Base-by-base conservation (phyloP, 2,888 invertebrate species). In the Callosobruchus maculatus region DNA sequence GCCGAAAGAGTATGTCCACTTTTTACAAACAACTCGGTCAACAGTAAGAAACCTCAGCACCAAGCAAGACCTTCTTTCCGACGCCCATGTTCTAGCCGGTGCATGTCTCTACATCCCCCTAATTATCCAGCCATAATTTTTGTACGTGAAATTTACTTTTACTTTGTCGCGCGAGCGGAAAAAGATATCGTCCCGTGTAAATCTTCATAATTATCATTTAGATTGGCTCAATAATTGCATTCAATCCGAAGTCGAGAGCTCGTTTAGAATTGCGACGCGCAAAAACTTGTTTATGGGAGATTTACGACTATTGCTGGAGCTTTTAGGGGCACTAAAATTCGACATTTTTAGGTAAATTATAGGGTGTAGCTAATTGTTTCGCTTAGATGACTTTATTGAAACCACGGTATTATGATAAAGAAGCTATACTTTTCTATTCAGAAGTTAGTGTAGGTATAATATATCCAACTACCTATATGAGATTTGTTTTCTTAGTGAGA, bases 111-210 rank as follows among this genome's bases (percentile, higher is more conserved):
- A 49, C 49, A 49, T 49, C 81, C 82, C 82, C 81, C 84, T 83
- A 84, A 84, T 84, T 84, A 84, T 83, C 83, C 82, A 82, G 82
- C 83, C 84, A 83, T 84, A 83, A 83, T 81, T 84, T 83, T 84
- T 82, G 75, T 76, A 76, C 79, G 77, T 79, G 71, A 71, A 71
- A 67, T 68, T 67, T 30, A 67, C 71, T 71, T 67, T 67, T 71
- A 71, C 21, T 49, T 49, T 49, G 49, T 49, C 49, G 49, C 49
- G 49, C 49, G 49, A 49, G 49, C 49, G 49, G 49, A 49, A 49
- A 49, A 49, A 49, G 49, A 49, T 49, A 49, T 49, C 49, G 49
- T 49, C 49, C 49, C 49, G 49, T 49, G 49, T 49, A 49, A 49
- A 49, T 49, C 49, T 49, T 49, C 49, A 49, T 49, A 49, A 49